phyloP scores from a whole-genome alignment of 2,888 invertebrate species.

The Heliconius aoede region DNA sequence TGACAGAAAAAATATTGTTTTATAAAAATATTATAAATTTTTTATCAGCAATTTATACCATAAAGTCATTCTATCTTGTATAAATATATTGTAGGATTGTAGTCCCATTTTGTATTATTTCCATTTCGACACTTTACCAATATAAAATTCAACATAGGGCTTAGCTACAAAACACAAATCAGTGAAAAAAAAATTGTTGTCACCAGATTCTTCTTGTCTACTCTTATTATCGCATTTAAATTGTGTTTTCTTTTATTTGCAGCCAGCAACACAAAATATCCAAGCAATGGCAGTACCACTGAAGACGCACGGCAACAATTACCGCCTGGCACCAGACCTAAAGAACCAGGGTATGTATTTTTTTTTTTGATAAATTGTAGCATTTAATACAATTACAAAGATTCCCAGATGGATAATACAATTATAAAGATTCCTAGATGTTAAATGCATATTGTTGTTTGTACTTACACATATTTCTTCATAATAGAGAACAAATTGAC shows the following conservation, averaged over 20 bases:
- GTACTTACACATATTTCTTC: too few species aligned
- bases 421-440: too few species aligned
- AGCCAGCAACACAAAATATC: slow-evolving; percentile 76
- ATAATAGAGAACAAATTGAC: too few species aligned
- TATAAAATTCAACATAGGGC: background rate
- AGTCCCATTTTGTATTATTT: background rate
- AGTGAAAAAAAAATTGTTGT: too few species aligned
- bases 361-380: background rate
- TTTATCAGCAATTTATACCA: too few species aligned
- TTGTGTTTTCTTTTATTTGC: slow-evolving; percentile 43
- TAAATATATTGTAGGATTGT: too few species aligned
- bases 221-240: background rate
- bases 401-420: too few species aligned
- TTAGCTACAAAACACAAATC: too few species aligned
- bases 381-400: background rate
- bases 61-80: too few species aligned
- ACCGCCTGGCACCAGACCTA: slow-evolving; percentile 76
- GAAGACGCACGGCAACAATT: slow-evolving; percentile 77
- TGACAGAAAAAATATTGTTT: too few species aligned
- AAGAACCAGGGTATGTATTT: slow-evolving; percentile 70
- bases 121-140: background rate
- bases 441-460: too few species aligned
- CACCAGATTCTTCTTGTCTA: background rate
- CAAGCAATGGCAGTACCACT: slow-evolving; percentile 70
- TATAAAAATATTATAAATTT: too few species aligned